Evolutionary conservation across 1,140 invertebrate genomes (phyloP).

Genomic region (Atopsyche davidsoni): DNA sequence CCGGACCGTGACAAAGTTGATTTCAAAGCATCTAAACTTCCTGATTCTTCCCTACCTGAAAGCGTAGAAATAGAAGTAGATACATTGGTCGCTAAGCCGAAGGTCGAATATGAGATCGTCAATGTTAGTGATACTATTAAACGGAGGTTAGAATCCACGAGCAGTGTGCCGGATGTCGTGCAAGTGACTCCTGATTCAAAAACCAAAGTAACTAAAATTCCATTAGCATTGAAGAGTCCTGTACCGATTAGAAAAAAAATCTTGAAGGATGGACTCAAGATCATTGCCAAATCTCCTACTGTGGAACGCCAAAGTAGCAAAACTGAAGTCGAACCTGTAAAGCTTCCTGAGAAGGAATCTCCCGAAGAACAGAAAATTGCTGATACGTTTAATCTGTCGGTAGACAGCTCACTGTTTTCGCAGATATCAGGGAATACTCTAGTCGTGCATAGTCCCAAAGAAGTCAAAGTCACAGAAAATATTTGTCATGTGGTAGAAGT

Average conservation of each 20-base stretch:
- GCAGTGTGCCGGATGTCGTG: constrained; percentile 35
- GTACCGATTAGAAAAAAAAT: constrained; percentile 39
- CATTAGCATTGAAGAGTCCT: constrained; percentile 41
- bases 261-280: constrained; percentile 35
- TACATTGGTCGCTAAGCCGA: constrained; percentile 10
- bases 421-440: constrained; percentile 58
- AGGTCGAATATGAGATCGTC: constrained; percentile 41
- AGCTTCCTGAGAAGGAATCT: background rate
- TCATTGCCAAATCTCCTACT: constrained; percentile 23
- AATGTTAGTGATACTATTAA: constrained; percentile 44
- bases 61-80: background rate
- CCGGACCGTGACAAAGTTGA: constrained; percentile 7
- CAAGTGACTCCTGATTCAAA: constrained; percentile 29
- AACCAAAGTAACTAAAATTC: constrained; percentile 40
- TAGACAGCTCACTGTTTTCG: constrained; percentile 64
- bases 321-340: constrained; percentile 1
- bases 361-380: constrained; percentile 16
- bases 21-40: constrained; percentile 9
- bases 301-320: constrained; percentile 27
- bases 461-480: constrained; percentile 27
- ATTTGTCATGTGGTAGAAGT: constrained; percentile 51
- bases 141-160: constrained; percentile 41
- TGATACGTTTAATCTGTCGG: constrained; percentile 54
- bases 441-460: constrained; percentile 28
- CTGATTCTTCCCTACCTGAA: background rate